These are phyloP conservation scores for Mystacornis crossleyi DNA, from an alignment of 2,113 vertebrate species.

Conservation along the genomic window DNA sequence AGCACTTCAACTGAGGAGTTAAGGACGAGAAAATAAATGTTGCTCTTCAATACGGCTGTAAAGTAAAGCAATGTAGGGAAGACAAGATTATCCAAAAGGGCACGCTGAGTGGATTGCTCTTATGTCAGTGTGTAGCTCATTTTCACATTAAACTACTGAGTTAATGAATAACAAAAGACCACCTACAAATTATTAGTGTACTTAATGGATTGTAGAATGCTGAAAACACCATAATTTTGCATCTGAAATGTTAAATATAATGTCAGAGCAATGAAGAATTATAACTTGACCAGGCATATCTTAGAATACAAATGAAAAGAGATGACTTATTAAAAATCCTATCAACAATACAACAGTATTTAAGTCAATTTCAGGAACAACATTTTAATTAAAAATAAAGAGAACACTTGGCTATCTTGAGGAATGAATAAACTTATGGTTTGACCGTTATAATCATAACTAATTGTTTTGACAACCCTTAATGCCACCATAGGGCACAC, in stretches of 20 bases:
- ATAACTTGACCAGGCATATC: neutral
- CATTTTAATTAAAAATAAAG: neutral
- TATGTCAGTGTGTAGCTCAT: neutral
- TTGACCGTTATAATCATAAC: neutral
- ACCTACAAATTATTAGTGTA: neutral
- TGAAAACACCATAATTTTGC: neutral
- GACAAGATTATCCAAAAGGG: neutral
- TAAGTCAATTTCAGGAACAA: neutral
- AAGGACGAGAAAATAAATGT: neutral
- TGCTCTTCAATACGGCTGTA: neutral
- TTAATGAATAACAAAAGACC: neutral
- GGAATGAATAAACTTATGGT: neutral
- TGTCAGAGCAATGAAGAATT: neutral
- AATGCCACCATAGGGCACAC: neutral
- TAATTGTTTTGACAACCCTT: neutral
- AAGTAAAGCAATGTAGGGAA: neutral
- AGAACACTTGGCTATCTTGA: neutral
- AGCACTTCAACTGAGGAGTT: neutral
- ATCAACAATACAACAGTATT: neutral
- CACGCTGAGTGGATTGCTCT: neutral
- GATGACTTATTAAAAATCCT: neutral
- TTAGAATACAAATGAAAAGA: neutral
- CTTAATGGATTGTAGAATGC: neutral
- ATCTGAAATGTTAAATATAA: neutral
- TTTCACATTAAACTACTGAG: neutral